These are phyloP conservation scores for Abrostola tripartita DNA, from an alignment of 2,888 invertebrate genomes.

Conservation along the genomic window DNA sequence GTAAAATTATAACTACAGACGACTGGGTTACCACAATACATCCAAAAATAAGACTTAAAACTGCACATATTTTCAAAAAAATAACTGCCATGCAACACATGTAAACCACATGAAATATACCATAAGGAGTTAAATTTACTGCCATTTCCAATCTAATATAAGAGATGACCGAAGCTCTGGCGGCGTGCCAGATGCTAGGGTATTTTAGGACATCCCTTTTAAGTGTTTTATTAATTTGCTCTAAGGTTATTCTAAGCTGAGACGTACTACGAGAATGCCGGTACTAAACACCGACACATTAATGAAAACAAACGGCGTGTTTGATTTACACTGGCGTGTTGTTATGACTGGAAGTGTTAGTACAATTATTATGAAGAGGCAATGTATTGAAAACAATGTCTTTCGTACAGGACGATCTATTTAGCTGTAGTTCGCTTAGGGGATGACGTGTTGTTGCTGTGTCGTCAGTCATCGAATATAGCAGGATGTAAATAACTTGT, in stretches of 20 bases:
- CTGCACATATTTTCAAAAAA: slow-evolving; percentile 14
- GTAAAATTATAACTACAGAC: not conserved
- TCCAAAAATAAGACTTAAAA: slow-evolving; percentile 12
- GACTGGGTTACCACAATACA: slow-evolving; percentile 6
- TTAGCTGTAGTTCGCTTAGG: slow-evolving; percentile 29
- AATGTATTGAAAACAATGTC: slow-evolving; percentile 31
- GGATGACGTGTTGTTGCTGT: slow-evolving; percentile 45
- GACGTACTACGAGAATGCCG: slow-evolving; percentile 58
- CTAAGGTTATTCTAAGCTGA: slow-evolving; percentile 75
- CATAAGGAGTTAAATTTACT: slow-evolving; percentile 55
- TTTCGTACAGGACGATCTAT: slow-evolving; percentile 8
- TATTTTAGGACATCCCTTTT: slow-evolving; percentile 85
- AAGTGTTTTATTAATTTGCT: slow-evolving; percentile 85
- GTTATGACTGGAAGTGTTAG: slow-evolving; percentile 2
- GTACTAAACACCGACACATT: slow-evolving; percentile 29
- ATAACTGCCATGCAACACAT: slow-evolving; percentile 12
- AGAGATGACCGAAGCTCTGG: slow-evolving; percentile 77
- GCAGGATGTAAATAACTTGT: slow-evolving; percentile 47
- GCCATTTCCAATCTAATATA: slow-evolving; percentile 68
- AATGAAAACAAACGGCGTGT: slow-evolving; percentile 38
- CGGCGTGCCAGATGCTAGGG: slow-evolving; percentile 70
- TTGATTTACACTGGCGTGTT: slow-evolving; percentile 29
- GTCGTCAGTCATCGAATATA: slow-evolving; percentile 56
- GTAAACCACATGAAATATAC: slow-evolving; percentile 47
- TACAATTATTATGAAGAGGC: slow-evolving; percentile 18